Conservation (phyloP, 2,113 vertebrate genomes). For the Ariopsis seemanni region DNA sequence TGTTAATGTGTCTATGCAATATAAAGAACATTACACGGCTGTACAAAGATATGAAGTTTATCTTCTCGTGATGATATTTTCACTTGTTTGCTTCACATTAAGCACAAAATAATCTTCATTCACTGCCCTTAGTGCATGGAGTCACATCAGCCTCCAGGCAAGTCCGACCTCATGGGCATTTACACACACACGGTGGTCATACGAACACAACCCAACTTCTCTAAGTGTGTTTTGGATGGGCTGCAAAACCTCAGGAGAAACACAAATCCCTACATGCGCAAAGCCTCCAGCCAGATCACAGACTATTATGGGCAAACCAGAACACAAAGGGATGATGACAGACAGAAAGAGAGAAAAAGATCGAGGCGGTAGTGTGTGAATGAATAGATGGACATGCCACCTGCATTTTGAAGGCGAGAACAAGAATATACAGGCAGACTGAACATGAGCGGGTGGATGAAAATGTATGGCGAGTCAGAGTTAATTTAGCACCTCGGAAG, state of each 20-base stretch:
- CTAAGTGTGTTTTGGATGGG: neutral
- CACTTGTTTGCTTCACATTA: no score
- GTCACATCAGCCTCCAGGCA: neutral
- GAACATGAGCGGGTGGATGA: neutral
- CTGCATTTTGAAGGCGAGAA: slow-evolving; percentile 13
- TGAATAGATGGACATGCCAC: slow-evolving; percentile 48
- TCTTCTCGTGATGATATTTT: no score
- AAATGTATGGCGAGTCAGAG: slow-evolving; percentile 16
- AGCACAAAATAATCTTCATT: neutral
- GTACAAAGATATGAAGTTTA: no score
- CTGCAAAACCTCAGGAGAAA: neutral
- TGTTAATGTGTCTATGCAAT: no score
- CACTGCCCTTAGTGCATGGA: neutral
- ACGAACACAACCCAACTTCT: neutral
- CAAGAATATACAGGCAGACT: slow-evolving; percentile 29
- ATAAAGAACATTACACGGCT: no score
- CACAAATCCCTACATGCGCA: neutral
- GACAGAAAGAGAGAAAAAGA: neutral
- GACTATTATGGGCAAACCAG: neutral
- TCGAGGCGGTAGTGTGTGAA: neutral
- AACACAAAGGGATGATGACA: neutral
- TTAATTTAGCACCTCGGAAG: slow-evolving; percentile 52
- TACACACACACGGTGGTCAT: neutral
- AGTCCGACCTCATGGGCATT: neutral
- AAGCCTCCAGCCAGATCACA: neutral